Evolutionary conservation across 2,888 invertebrate genomes (phyloP).

Genomic region (Caenorhabditis sp.): DNA sequence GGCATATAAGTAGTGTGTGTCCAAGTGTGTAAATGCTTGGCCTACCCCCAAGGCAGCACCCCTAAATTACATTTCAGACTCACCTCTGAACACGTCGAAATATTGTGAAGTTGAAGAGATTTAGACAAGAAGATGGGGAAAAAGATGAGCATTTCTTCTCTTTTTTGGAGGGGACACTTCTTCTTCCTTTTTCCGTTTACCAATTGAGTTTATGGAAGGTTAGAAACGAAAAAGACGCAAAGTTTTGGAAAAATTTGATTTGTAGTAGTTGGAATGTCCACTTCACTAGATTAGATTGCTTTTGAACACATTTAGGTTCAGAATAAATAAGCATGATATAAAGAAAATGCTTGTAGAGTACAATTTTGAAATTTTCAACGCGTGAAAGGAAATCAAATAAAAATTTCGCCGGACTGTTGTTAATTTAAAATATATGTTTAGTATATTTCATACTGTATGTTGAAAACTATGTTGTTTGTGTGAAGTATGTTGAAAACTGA

Average conservation of each 20-base stretch:
- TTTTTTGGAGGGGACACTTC: neutral
- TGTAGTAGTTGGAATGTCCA: neutral
- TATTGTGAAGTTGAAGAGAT: slow-evolving; percentile 20
- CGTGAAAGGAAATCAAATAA: too few relatives aligned
- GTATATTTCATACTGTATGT: too few relatives aligned
- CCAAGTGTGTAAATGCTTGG: slow-evolving; percentile 15
- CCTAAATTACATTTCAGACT: slow-evolving; percentile 42
- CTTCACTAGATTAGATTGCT: too few relatives aligned
- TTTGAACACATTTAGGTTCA: too few relatives aligned
- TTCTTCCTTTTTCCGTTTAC: neutral
- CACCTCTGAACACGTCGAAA: slow-evolving; percentile 19
- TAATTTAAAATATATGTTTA: too few relatives aligned
- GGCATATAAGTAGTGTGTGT: neutral
- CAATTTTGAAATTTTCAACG: too few relatives aligned
- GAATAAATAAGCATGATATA: too few relatives aligned
- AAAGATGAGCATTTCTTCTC: slow-evolving; percentile 25
- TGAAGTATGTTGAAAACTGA: too few relatives aligned
- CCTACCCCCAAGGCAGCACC: too few relatives aligned
- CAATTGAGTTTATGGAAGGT: neutral
- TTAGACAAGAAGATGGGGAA: slow-evolving; percentile 1
- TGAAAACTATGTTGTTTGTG: too few relatives aligned
- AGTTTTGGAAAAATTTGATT: neutral
- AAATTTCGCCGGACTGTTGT: too few relatives aligned
- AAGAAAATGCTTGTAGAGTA: too few relatives aligned
- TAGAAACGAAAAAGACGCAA: neutral